phyloP scores from a whole-genome alignment of 2,113 vertebrate species.

The Paralichthys olivaceus region DNA sequence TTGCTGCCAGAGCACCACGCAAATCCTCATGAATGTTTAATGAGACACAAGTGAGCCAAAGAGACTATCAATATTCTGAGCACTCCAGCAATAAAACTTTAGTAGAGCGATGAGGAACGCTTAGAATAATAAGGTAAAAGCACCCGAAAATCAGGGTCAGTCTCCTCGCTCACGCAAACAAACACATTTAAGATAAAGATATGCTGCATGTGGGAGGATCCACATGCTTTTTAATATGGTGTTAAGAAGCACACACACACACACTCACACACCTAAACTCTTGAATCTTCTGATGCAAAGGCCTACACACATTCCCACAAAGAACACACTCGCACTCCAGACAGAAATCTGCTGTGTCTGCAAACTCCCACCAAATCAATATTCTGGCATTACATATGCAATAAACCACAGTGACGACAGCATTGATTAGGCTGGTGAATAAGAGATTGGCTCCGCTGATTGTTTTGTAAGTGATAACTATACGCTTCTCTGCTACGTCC shows the following conservation, averaged over 20 bases:
- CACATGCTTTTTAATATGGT: slow-evolving; percentile 20
- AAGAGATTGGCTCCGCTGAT: slow-evolving; percentile 64
- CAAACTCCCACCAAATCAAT: slow-evolving; percentile 60
- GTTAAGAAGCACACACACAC: slow-evolving; percentile 20
- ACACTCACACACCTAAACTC: slow-evolving; percentile 11
- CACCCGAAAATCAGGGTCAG: slow-evolving; percentile 66
- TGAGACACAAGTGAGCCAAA: slow-evolving; percentile 77
- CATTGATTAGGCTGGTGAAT: slow-evolving; percentile 72
- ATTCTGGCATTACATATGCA: slow-evolving; percentile 60
- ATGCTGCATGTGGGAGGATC: slow-evolving; percentile 47
- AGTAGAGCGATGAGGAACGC: slow-evolving; percentile 72
- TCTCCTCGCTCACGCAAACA: slow-evolving; percentile 41
- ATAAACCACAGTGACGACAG: slow-evolving; percentile 67
- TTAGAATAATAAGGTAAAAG: slow-evolving; percentile 79
- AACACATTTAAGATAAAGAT: slow-evolving; percentile 57
- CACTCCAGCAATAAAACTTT: slow-evolving; percentile 78
- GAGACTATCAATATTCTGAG: slow-evolving; percentile 79
- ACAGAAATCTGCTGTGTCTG: slow-evolving; percentile 59
- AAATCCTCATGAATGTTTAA: slow-evolving; percentile 75
- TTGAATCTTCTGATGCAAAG: background rate
- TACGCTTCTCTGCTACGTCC: slow-evolving; percentile 58
- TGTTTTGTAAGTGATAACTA: slow-evolving; percentile 71
- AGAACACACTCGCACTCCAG: slow-evolving; percentile 19
- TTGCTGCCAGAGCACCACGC: slow-evolving; percentile 43
- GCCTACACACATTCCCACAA: slow-evolving; percentile 11